phyloP scores from a whole-genome alignment of 2,888 invertebrate species.

The Caenorhabditis afra region DNA sequence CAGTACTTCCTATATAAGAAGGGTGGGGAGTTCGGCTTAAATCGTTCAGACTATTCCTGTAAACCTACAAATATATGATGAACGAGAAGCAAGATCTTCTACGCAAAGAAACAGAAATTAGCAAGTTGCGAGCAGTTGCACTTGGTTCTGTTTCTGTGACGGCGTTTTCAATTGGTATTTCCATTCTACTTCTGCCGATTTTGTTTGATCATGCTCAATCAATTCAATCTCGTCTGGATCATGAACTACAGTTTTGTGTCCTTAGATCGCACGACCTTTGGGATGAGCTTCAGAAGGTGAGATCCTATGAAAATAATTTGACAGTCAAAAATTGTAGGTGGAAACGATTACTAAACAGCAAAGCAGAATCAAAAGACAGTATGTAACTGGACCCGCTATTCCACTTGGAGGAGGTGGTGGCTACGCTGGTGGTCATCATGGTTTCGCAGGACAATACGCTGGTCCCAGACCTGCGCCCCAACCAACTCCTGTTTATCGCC shows the following conservation, averaged over 20 bases:
- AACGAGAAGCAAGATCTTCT: constrained; percentile 2
- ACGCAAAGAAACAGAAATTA: constrained; percentile 56
- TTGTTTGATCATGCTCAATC: constrained; percentile 62
- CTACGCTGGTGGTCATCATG: constrained; percentile 13
- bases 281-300: constrained; percentile 59
- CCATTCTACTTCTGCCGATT: constrained; percentile 59
- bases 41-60: too few relatives aligned
- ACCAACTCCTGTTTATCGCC: constrained; percentile 28
- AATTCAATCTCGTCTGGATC: constrained; percentile 58
- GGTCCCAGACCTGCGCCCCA: constrained; percentile 14
- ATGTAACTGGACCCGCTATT: constrained; percentile 38
- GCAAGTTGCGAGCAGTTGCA: constrained; percentile 33
- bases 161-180: constrained; percentile 50
- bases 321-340: constrained; percentile 8
- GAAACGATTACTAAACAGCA: constrained; percentile 27
- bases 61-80: not conserved
- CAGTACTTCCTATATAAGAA: too few relatives aligned
- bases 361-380: constrained; percentile 52
- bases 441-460: too few relatives aligned
- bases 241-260: constrained; percentile 65
- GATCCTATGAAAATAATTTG: not conserved
- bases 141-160: constrained; percentile 50
- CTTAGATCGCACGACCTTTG: constrained; percentile 64
- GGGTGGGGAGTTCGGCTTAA: too few relatives aligned
- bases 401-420: constrained; percentile 24